phyloP scores from a whole-genome alignment of 2,113 vertebrate species.

The Cinclus cinclus region DNA sequence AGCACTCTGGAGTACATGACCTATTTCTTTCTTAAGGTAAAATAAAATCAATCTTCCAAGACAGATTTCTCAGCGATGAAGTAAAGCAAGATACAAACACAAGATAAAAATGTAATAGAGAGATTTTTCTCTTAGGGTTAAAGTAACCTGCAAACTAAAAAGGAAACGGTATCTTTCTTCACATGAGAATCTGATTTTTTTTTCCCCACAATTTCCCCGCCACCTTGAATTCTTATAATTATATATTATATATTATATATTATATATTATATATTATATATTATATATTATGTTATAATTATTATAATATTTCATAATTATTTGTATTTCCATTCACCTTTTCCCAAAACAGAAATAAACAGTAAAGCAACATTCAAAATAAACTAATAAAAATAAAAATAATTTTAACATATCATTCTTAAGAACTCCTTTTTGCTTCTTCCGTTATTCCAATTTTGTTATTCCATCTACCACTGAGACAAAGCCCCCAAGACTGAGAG shows the following conservation, averaged over 20 bases:
- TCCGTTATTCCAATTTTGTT: neutral
- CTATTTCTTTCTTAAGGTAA: neutral
- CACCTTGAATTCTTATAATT: fast-evolving
- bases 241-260: too few relatives aligned
- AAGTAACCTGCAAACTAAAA: neutral
- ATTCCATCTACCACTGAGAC: neutral
- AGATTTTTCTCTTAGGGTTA: neutral
- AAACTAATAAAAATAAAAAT: neutral
- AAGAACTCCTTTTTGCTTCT: neutral
- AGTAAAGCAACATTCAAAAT: neutral
- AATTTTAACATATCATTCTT: neutral
- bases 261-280: too few relatives aligned
- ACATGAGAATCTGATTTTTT: neutral
- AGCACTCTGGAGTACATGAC: fast-evolving
- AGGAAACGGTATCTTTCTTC: neutral
- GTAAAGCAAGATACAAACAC: neutral
- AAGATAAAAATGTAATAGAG: neutral
- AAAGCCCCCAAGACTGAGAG: neutral
- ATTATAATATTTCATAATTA: too few relatives aligned
- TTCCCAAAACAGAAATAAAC: neutral
- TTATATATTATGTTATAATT: too few relatives aligned
- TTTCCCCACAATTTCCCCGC: neutral
- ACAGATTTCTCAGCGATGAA: neutral
- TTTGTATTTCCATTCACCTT: neutral
- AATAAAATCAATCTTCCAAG: neutral